Base-by-base conservation (phyloP, 2,797 vertebrate genomes). In the Petrocephalus schoutedeni region DNA sequence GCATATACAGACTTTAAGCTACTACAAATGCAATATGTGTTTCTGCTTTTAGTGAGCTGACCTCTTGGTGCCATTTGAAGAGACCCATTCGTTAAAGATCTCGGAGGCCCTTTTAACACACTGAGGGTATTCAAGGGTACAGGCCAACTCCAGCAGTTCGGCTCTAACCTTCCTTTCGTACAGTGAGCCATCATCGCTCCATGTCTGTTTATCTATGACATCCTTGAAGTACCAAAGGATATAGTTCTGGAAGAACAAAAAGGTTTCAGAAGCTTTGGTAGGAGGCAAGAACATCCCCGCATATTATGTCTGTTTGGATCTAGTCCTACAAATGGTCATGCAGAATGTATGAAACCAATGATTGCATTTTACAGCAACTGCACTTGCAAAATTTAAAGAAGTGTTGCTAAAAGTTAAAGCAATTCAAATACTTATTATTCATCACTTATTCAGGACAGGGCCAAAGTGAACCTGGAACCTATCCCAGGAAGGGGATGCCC, bases 181-280 rank as follows among this genome's bases (percentile, higher is more conserved):
- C 4, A 87, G 14, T 16, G 89, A 89, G 54, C 89, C 89, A 36
- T 58, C 86, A 49, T 89, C 87, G 32, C 82, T 89, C 89, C 89
- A 89, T 23, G 59, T 87, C 87, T 89, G 89, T 86, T 77, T 89
- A 83, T 89, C 89, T 74, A 87, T 89, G 49, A 89, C 86, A 59
- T 85, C 80, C 54, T 80, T 87, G 86, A 89, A 89, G 64, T 77
- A 86, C 87, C 84, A 32, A 64, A 89, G 56, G 41, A 87, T 80
- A 56, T 87, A 87, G 28, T n/a, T 87, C 89, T 87, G 87, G 21
- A 85, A 87, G 6, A 83, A 28, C 10, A 74, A 88, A 87, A 84
- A 28, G 56, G 21, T 36, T 64, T 51, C 45, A 9, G 36, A 57
- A 82, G 36, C 2, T 32, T 56, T 41, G 8, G 4, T 5, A 56